These are phyloP conservation scores for Idaea straminata DNA, from an alignment of 2,888 invertebrate genomes.

Conservation along the genomic window DNA sequence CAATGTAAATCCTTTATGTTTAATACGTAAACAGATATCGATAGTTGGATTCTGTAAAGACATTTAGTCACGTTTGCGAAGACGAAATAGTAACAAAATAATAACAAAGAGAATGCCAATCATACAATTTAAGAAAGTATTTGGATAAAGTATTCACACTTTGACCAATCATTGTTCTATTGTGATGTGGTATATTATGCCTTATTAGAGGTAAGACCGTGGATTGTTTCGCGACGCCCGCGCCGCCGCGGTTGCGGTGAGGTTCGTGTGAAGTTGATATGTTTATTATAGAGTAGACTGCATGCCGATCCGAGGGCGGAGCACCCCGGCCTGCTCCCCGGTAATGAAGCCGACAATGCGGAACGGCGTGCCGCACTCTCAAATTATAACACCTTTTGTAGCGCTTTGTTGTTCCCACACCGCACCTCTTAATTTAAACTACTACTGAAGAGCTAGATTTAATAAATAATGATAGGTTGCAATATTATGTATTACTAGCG, in stretches of 20 bases:
- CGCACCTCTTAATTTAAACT: conserved; percentile 10
- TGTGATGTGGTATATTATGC: conserved; percentile 40
- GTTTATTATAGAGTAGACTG: conserved; percentile 49
- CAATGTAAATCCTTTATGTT: conserved; percentile 58
- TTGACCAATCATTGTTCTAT: conserved; percentile 30
- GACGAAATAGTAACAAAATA: conserved; percentile 12
- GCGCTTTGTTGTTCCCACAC: conserved; percentile 2
- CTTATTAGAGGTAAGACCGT: conserved; percentile 56
- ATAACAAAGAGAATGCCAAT: neutral
- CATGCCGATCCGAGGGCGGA: conserved; percentile 23
- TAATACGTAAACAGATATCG: conserved; percentile 63
- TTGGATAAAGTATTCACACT: conserved; percentile 25
- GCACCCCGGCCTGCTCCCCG: conserved; percentile 6
- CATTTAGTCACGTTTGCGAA: conserved; percentile 22
- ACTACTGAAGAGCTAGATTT: neutral
- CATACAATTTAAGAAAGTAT: conserved; percentile 2
- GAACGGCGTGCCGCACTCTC: conserved; percentile 8
- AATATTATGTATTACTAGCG: no score
- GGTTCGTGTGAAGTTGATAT: conserved; percentile 51
- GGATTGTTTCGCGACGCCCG: conserved; percentile 47
- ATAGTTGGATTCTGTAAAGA: conserved; percentile 38
- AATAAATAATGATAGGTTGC: neutral
- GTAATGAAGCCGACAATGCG: conserved; percentile 22
- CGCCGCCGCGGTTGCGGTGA: conserved; percentile 10
- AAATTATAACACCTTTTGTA: neutral